A percentile compares a stretch with the other conserved stretches of the same genome.
phyloP scores from a whole-genome alignment of 2,888 invertebrate species.

The Erebia epiphron region DNA sequence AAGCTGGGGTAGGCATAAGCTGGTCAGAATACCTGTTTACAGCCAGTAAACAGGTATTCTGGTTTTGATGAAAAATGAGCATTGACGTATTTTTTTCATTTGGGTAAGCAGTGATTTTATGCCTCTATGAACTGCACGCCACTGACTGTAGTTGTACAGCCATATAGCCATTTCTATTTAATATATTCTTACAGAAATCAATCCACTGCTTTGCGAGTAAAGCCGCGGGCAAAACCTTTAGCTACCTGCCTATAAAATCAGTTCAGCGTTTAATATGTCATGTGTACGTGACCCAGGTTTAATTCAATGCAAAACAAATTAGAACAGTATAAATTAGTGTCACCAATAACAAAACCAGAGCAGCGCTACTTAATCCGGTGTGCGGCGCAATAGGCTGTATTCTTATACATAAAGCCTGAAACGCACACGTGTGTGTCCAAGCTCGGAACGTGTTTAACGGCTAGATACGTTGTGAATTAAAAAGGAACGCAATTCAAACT shows the following conservation, averaged over 20 bases:
- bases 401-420: neutral
- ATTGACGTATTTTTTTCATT: too few relatives aligned
- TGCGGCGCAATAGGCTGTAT: neutral
- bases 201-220: too few relatives aligned
- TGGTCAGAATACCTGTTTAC: too few relatives aligned
- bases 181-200: too few relatives aligned
- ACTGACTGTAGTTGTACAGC: too few relatives aligned
- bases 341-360: slow-evolving; percentile 3
- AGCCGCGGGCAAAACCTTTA: neutral
- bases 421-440: neutral
- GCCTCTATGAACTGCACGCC: too few relatives aligned
- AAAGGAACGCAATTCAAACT: neutral
- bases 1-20: too few relatives aligned
- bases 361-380: neutral
- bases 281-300: slow-evolving; percentile 9
- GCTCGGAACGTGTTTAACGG: neutral
- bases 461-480: neutral
- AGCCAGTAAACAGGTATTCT: too few relatives aligned
- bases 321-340: slow-evolving; percentile 14
- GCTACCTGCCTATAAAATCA: neutral
- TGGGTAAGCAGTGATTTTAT: too few relatives aligned
- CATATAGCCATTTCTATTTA: too few relatives aligned
- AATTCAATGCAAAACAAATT: slow-evolving; percentile 17
- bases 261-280: neutral
- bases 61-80: too few relatives aligned